phyloP scores from a whole-genome alignment of 2,888 invertebrate genomes.

The Romanomermis culicivorax region DNA sequence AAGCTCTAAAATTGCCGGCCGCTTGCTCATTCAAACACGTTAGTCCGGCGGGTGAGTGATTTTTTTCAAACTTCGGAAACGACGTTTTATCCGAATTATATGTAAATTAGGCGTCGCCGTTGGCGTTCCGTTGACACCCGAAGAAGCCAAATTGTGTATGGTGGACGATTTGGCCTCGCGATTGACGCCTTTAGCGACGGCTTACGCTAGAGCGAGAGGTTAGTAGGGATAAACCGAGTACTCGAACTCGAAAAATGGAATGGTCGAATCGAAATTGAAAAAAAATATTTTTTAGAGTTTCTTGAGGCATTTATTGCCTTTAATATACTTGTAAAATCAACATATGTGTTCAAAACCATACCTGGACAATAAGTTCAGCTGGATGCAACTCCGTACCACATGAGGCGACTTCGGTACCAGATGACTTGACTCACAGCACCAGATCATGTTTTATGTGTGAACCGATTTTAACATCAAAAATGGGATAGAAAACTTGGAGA shows the following conservation, averaged over 20 bases:
- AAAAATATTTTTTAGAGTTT: no score
- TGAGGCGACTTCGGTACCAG: no score
- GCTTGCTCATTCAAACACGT: slow-evolving; percentile 95
- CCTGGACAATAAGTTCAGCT: no score
- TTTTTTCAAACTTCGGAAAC: not conserved
- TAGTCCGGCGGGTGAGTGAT: slow-evolving; percentile 54
- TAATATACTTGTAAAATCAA: no score
- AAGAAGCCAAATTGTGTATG: slow-evolving; percentile 70
- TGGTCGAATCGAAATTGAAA: not conserved
- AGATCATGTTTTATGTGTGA: no score
- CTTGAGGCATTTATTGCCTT: no score
- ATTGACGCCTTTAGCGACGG: slow-evolving; percentile 59
- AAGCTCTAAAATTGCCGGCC: slow-evolving; percentile 58
- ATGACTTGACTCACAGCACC: no score
- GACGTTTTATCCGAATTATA: not conserved
- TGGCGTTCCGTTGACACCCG: slow-evolving; percentile 50
- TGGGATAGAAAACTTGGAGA: no score
- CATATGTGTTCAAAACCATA: no score
- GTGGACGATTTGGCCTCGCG: slow-evolving; percentile 53
- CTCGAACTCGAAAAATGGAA: not conserved
- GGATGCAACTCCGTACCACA: no score
- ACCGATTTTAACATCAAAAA: no score
- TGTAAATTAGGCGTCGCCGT: slow-evolving; percentile 52
- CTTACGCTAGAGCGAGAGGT: slow-evolving; percentile 80
- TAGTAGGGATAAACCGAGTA: not conserved